These are phyloP conservation scores for Pammene aurita DNA, from an alignment of 2,888 invertebrate species.

Conservation along the genomic window DNA sequence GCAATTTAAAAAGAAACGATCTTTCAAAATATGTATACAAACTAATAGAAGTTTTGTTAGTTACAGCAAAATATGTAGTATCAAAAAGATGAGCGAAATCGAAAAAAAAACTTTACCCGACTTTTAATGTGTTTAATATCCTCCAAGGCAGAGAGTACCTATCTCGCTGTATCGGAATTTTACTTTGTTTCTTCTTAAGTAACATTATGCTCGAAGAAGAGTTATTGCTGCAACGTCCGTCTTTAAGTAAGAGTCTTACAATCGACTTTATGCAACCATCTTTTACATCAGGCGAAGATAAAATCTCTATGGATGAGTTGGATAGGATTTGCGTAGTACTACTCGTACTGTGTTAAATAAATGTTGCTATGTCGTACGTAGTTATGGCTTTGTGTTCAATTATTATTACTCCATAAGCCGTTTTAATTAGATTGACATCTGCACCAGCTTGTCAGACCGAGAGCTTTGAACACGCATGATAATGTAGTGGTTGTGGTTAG, in stretches of 20 bases:
- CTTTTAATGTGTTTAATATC: conserved; percentile 26
- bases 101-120: too few species aligned
- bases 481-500: background rate
- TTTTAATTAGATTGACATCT: conserved; percentile 34
- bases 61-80: too few species aligned
- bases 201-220: conserved; percentile 23
- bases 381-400: background rate
- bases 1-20: too few species aligned
- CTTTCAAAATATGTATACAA: too few species aligned
- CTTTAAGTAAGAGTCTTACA: conserved; percentile 24
- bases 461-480: conserved; percentile 5
- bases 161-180: conserved; percentile 13
- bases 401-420: conserved; percentile 11
- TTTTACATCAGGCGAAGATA: conserved; percentile 25
- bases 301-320: conserved; percentile 9
- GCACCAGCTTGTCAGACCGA: conserved; percentile 3
- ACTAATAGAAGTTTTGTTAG: too few species aligned
- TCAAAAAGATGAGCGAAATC: too few species aligned
- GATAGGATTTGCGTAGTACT: background rate
- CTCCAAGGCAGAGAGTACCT: background rate
- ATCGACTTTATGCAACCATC: conserved; percentile 24
- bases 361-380: background rate
- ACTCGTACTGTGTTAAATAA: background rate
- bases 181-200: conserved; percentile 11
- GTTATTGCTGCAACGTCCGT: conserved; percentile 12